These are phyloP conservation scores for Cranoglanis bouderius DNA, from an alignment of 2,113 vertebrate genomes.

Conservation along the genomic window DNA sequence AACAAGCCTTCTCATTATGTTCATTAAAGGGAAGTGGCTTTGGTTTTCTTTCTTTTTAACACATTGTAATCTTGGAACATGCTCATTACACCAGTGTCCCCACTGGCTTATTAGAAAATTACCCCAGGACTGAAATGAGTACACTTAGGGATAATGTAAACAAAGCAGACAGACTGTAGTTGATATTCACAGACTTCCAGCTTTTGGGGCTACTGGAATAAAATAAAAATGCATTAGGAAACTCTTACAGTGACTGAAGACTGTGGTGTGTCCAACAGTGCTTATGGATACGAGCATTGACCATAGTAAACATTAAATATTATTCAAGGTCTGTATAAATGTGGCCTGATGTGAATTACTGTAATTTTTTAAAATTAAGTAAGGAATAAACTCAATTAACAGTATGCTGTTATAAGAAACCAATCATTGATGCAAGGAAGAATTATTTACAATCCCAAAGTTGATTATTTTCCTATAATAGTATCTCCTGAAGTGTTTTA, in stretches of 20 bases:
- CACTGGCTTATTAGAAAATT: neutral
- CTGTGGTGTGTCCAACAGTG: neutral
- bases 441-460: neutral
- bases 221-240: neutral
- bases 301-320: neutral
- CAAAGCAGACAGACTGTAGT: neutral
- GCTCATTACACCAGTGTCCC: neutral
- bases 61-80: neutral
- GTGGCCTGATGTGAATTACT: no score
- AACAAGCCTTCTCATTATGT: slow-evolving; percentile 19
- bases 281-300: neutral
- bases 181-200: neutral
- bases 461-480: neutral
- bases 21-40: slow-evolving; percentile 1
- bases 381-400: neutral
- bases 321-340: neutral
- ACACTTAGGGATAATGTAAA: neutral
- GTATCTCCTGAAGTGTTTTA: neutral
- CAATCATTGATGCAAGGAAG: neutral
- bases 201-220: neutral
- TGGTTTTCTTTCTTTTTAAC: no score
- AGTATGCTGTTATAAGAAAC: neutral
- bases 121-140: no score
- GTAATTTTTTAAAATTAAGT: neutral
- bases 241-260: neutral